Evolutionary conservation across 2,797 vertebrate species (phyloP).

Genomic region (Prunella strophiata): DNA sequence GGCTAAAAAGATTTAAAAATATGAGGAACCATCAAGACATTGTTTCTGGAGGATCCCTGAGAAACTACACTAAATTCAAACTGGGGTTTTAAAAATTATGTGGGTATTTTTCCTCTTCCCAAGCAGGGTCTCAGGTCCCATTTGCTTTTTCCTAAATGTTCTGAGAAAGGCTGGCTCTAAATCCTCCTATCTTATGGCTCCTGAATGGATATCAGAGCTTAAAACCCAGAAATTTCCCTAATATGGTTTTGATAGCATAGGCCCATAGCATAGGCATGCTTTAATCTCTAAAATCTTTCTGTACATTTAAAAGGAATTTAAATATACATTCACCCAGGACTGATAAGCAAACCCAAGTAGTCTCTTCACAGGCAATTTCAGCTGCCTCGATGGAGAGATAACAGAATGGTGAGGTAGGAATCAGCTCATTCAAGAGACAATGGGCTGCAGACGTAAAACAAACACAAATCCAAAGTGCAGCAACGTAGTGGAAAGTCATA

Average conservation of each 20-base stretch:
- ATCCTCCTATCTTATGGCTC: not conserved
- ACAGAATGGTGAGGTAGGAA: not conserved
- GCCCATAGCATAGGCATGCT: not conserved
- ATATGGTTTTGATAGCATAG: not conserved
- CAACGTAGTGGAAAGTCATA: conserved; percentile 61
- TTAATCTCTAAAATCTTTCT: not conserved
- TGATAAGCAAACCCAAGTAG: not conserved
- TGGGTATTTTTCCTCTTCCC: not conserved
- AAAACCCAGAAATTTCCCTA: not conserved
- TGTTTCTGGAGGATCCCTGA: not conserved
- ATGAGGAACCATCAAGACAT: not conserved
- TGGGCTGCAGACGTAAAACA: conserved; percentile 11
- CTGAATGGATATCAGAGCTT: not conserved
- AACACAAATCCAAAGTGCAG: conserved; percentile 23
- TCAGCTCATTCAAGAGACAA: conserved; percentile 22
- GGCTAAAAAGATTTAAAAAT: not conserved
- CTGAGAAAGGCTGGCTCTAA: not conserved
- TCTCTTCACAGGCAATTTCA: not conserved
- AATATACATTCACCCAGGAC: not conserved
- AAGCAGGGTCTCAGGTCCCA: not conserved
- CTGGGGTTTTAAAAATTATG: not conserved
- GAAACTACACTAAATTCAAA: not conserved
- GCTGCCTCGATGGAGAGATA: conserved; percentile 13
- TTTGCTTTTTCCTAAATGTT: not conserved
- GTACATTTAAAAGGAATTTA: not conserved